Percentiles rank a stretch among this genome's conserved stretches.
phyloP scores from a whole-genome alignment of 1,140 invertebrate genomes.

The Myzus persicae region DNA sequence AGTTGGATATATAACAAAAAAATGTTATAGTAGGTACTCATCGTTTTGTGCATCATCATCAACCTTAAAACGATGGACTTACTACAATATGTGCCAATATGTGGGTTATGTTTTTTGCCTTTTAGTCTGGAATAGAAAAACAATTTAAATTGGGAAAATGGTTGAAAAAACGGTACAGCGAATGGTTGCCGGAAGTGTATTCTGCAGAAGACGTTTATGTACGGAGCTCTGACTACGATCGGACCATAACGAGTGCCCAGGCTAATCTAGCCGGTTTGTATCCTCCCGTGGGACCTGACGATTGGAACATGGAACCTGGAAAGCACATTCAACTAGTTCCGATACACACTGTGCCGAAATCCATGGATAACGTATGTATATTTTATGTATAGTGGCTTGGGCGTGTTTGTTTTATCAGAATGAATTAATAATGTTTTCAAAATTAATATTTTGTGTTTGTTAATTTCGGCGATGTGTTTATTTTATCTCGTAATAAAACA shows the following conservation, averaged over 20 bases:
- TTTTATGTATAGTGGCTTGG: background rate
- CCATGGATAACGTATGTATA: conserved; percentile 70
- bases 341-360: conserved; percentile 78
- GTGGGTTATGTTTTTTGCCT: background rate
- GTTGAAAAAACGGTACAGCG: conserved; percentile 67
- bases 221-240: conserved; percentile 83
- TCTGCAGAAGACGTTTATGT: conserved; percentile 73
- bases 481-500: background rate
- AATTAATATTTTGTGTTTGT: background rate
- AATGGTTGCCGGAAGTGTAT: conserved; percentile 68
- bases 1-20: too few species aligned
- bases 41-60: background rate
- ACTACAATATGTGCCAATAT: too few species aligned
- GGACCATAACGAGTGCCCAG: conserved; percentile 89
- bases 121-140: conserved; percentile 78
- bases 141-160: conserved; percentile 80
- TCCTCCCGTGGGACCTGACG: conserved; percentile 68
- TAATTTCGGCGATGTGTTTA: background rate
- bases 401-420: background rate
- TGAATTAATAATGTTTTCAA: background rate
- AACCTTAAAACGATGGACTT: background rate
- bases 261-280: conserved; percentile 82
- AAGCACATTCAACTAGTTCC: conserved; percentile 83
- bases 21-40: too few species aligned
- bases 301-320: conserved; percentile 70